Conservation (phyloP, 2,113 vertebrate genomes). For the Coturnix japonica region DNA sequence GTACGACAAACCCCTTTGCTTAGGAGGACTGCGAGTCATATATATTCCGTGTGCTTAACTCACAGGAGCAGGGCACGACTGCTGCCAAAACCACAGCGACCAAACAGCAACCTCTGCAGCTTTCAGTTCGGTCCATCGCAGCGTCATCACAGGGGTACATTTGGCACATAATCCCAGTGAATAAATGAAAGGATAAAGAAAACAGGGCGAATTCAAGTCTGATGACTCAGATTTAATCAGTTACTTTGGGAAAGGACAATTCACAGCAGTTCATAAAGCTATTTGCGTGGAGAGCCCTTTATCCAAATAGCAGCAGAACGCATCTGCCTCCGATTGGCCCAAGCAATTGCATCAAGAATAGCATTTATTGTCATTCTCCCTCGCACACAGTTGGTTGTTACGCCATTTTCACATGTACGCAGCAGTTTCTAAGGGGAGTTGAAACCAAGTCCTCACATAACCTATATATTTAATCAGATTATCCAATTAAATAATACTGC, state of each 20-base stretch:
- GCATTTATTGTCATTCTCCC: background rate
- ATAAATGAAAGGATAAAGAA: background rate
- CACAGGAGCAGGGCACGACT: accelerated
- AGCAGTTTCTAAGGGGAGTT: background rate
- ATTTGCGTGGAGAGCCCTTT: background rate
- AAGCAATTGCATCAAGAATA: background rate
- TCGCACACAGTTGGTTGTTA: background rate
- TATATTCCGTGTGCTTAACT: background rate
- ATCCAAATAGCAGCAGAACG: background rate
- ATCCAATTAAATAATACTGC: constrained; percentile 33
- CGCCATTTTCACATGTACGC: background rate
- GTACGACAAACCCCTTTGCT: background rate
- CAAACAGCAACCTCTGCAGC: background rate
- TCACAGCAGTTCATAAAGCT: background rate
- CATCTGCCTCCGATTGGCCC: constrained; percentile 5
- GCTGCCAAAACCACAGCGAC: background rate
- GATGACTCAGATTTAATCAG: background rate
- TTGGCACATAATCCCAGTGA: background rate
- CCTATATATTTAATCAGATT: constrained; percentile 43
- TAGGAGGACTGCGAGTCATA: background rate
- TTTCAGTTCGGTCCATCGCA: background rate
- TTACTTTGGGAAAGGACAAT: background rate
- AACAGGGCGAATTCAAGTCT: background rate
- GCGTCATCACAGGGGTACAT: accelerated
- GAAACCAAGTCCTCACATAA: background rate